These are phyloP conservation scores for Druon quercuslanigerum DNA, from an alignment of 1,140 invertebrate species.

Conservation along the genomic window DNA sequence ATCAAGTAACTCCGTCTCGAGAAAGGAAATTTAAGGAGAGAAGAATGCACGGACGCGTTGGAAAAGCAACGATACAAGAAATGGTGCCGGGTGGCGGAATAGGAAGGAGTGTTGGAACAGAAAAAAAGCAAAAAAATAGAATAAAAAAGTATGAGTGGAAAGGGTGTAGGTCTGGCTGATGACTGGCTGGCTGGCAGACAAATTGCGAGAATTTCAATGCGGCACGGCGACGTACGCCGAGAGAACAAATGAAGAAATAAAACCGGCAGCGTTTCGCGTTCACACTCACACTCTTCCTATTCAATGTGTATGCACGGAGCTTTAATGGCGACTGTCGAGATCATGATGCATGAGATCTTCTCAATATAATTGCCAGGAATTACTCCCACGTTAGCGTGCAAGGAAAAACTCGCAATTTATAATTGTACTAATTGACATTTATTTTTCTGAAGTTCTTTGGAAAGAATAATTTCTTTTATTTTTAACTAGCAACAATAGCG, in stretches of 20 bases:
- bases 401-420: too few relatives aligned
- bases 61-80: slow-evolving; percentile 25
- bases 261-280: slow-evolving; percentile 11
- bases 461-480: too few relatives aligned
- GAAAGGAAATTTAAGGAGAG: slow-evolving; percentile 13
- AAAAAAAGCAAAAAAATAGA: slow-evolving; percentile 27
- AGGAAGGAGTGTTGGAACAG: background rate
- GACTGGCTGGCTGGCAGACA: slow-evolving; percentile 47
- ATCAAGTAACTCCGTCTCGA: background rate
- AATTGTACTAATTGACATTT: too few relatives aligned
- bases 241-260: slow-evolving; percentile 52
- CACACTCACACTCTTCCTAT: background rate
- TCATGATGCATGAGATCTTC: too few relatives aligned
- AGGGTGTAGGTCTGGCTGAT: slow-evolving; percentile 21
- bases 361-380: too few relatives aligned
- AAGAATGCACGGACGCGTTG: background rate
- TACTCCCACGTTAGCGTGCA: too few relatives aligned
- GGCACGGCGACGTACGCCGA: slow-evolving; percentile 36
- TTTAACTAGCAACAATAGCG: too few relatives aligned
- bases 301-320: background rate
- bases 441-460: too few relatives aligned
- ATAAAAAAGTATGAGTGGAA: background rate
- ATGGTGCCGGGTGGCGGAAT: background rate
- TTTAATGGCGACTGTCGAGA: background rate
- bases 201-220: slow-evolving; percentile 59